Conservation (phyloP, 2,797 vertebrate species). For the Rhynchonycteris naso region DNA sequence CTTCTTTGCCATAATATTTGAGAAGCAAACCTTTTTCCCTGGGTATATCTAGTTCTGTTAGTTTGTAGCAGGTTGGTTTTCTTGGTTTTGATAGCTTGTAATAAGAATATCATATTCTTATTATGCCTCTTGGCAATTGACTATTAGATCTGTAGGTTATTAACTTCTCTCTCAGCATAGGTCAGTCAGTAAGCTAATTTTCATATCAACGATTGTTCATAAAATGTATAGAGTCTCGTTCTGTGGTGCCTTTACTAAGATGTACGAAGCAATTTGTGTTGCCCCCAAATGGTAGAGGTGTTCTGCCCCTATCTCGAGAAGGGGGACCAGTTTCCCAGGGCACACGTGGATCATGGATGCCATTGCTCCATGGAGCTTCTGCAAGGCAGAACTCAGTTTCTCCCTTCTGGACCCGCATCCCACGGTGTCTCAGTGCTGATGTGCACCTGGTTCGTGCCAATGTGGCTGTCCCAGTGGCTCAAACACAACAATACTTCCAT, state of each 20-base stretch:
- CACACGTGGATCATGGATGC: neutral
- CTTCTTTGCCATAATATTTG: constrained; percentile 56
- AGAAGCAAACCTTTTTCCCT: constrained; percentile 45
- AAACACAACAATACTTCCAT: neutral
- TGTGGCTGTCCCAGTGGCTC: neutral
- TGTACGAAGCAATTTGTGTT: neutral
- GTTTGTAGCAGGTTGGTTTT: constrained; percentile 28
- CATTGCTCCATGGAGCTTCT: neutral
- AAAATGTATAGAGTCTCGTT: neutral
- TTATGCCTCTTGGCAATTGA: neutral
- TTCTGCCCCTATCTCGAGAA: neutral
- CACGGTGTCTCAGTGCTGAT: fast-evolving
- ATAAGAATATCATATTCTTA: neutral
- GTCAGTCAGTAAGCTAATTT: constrained; percentile 26
- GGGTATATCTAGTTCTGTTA: neutral
- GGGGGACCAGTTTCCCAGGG: neutral
- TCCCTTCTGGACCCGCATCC: neutral
- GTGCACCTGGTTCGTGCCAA: fast-evolving
- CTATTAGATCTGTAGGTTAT: neutral
- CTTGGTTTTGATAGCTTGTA: neutral
- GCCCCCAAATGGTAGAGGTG: neutral
- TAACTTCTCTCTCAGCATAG: neutral
- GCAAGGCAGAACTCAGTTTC: neutral
- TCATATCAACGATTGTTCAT: constrained; percentile 16
- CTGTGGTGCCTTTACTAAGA: neutral